Conservation (phyloP, 2,888 invertebrate species). For the Chymomyza caudatula region DNA sequence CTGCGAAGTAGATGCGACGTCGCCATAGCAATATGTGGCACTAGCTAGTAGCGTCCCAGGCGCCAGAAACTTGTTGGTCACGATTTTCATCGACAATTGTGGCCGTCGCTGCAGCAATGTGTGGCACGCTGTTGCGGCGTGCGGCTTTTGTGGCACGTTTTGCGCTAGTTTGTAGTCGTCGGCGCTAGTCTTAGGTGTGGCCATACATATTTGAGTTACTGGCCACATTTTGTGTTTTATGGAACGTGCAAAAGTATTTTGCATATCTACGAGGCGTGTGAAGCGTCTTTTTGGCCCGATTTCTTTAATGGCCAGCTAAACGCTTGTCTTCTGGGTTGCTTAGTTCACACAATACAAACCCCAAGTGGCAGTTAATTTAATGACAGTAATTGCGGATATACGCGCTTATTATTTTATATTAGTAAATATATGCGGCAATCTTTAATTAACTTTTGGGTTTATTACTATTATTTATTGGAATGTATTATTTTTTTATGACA, state of each 20-base stretch:
- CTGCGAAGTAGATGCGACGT: neutral
- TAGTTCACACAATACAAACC: too few relatives aligned
- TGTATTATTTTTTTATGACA: too few relatives aligned
- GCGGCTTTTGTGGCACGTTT: constrained; percentile 37
- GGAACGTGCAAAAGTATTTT: neutral
- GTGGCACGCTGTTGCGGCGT: constrained; percentile 48
- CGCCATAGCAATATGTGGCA: too few relatives aligned
- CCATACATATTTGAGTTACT: neutral
- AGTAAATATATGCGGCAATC: neutral
- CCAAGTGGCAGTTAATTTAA: neutral
- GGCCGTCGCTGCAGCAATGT: constrained; percentile 45
- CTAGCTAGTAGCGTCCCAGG: constrained; percentile 27
- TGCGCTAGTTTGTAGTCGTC: constrained; percentile 25
- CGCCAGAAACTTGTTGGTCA: constrained; percentile 48
- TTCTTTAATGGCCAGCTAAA: neutral
- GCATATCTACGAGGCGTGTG: neutral
- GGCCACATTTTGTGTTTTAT: neutral
- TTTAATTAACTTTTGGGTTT: too few relatives aligned
- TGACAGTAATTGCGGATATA: too few relatives aligned
- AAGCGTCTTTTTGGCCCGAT: neutral
- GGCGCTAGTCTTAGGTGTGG: constrained; percentile 45
- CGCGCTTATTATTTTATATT: too few relatives aligned
- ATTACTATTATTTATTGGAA: too few relatives aligned
- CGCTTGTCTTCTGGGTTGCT: neutral
- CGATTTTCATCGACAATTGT: constrained; percentile 40